Conservation (phyloP, 2,888 invertebrate species). For the Petrolisthes cinctipes region DNA sequence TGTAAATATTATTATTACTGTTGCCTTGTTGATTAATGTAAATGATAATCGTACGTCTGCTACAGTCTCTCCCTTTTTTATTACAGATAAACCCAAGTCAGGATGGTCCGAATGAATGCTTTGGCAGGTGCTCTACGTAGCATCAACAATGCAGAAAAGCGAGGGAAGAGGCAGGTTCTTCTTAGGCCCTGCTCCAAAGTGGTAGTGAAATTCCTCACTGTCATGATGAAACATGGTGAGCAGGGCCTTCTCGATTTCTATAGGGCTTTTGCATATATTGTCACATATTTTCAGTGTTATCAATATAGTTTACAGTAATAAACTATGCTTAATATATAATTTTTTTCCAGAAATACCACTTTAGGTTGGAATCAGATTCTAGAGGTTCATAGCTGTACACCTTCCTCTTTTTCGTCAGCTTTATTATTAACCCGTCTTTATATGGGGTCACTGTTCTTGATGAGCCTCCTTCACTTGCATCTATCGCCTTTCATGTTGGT, state of each 20-base stretch:
- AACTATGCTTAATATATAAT: too few species aligned
- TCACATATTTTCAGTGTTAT: too few species aligned
- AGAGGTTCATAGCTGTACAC: too few species aligned
- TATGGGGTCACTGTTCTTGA: not conserved
- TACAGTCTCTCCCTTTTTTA: too few species aligned
- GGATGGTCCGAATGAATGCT: conserved; percentile 99
- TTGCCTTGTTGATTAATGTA: too few species aligned
- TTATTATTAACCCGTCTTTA: not conserved
- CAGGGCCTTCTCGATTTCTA: too few species aligned
- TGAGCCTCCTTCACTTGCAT: not conserved
- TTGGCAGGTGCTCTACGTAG: conserved; percentile 98
- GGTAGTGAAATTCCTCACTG: conserved; percentile 97
- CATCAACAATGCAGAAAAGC: conserved; percentile 99
- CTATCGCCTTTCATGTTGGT: not conserved
- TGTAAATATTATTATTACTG: too few species aligned
- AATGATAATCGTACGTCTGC: too few species aligned
- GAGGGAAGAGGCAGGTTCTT: conserved; percentile 97
- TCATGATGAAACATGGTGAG: conserved; percentile 99
- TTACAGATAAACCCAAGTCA: conserved; percentile 37
- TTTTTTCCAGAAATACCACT: too few species aligned
- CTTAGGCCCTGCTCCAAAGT: conserved; percentile 99
- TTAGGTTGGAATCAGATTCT: too few species aligned
- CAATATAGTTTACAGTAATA: too few species aligned
- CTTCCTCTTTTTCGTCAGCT: not conserved
- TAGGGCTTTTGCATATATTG: too few species aligned